These are phyloP conservation scores for Trichonephila clavata DNA, from an alignment of 1,140 invertebrate species.

Conservation along the genomic window DNA sequence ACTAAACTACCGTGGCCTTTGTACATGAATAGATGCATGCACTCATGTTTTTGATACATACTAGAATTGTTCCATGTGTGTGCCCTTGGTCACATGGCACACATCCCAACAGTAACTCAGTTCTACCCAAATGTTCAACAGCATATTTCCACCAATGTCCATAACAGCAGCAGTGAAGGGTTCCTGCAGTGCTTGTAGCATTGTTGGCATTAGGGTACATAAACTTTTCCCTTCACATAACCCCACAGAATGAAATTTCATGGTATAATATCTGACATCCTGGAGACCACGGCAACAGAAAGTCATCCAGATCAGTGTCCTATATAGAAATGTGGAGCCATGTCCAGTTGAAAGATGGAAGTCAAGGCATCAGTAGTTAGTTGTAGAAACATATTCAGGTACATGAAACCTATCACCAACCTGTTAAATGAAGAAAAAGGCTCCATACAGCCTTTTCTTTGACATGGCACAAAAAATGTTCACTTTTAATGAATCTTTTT, in stretches of 20 bases:
- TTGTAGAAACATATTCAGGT: background rate
- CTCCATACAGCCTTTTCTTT: no score
- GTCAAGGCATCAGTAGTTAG: background rate
- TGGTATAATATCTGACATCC: background rate
- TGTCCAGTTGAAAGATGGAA: background rate
- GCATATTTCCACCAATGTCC: background rate
- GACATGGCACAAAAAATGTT: background rate
- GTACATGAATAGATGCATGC: background rate
- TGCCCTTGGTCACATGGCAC: background rate
- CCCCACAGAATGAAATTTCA: background rate
- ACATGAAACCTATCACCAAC: background rate
- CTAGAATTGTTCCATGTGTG: background rate
- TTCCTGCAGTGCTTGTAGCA: background rate
- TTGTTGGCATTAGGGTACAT: background rate
- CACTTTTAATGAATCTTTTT: background rate
- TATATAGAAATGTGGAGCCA: background rate
- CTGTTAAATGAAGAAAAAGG: background rate
- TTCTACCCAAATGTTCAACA: background rate
- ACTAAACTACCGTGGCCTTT: background rate
- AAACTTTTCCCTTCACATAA: background rate
- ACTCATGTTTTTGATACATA: background rate
- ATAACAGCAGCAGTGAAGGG: background rate
- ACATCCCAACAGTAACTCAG: background rate
- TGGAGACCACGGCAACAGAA: background rate
- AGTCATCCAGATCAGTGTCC: background rate